Evolutionary conservation across 2,888 invertebrate species (phyloP).

Genomic region (Portevinia maculata): DNA sequence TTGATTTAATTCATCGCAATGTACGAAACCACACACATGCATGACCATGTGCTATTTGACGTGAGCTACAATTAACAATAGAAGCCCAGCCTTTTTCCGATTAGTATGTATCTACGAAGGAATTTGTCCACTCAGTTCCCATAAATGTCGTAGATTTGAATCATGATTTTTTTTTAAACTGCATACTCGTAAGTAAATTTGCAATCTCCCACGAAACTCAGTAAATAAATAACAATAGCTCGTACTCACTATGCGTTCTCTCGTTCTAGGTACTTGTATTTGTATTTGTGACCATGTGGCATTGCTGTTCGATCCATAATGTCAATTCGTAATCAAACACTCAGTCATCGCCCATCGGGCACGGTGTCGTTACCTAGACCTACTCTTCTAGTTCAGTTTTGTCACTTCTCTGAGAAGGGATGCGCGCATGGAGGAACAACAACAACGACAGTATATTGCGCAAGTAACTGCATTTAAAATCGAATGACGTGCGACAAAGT

Average conservation of each 20-base stretch:
- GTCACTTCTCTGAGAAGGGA: conserved; percentile 43
- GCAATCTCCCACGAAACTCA: conserved; percentile 15
- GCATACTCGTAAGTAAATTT: neutral
- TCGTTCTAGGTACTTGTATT: conserved; percentile 8
- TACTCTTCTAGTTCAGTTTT: conserved; percentile 71
- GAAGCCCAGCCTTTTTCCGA: conserved; percentile 28
- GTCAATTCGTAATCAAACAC: conserved; percentile 57
- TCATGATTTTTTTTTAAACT: conserved; percentile 2
- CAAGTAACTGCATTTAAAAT: conserved; percentile 67
- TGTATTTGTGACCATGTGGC: conserved; percentile 24
- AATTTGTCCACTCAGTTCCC: conserved; percentile 22
- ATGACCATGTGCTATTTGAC: neutral
- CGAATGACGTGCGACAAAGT: conserved; percentile 72
- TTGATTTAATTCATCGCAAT: neutral
- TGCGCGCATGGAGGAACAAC: conserved; percentile 39
- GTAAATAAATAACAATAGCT: conserved; percentile 33
- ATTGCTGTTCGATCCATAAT: conserved; percentile 43
- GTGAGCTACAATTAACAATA: conserved; percentile 1
- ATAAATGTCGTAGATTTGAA: conserved; percentile 24
- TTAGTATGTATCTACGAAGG: neutral
- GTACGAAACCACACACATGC: neutral
- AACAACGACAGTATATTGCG: conserved; percentile 53
- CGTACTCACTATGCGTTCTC: conserved; percentile 7
- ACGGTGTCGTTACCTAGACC: conserved; percentile 72
- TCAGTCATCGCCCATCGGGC: conserved; percentile 10